These are phyloP conservation scores for Psittacula cyanocephala DNA, from an alignment of 2,113 vertebrate species.

Conservation along the genomic window DNA sequence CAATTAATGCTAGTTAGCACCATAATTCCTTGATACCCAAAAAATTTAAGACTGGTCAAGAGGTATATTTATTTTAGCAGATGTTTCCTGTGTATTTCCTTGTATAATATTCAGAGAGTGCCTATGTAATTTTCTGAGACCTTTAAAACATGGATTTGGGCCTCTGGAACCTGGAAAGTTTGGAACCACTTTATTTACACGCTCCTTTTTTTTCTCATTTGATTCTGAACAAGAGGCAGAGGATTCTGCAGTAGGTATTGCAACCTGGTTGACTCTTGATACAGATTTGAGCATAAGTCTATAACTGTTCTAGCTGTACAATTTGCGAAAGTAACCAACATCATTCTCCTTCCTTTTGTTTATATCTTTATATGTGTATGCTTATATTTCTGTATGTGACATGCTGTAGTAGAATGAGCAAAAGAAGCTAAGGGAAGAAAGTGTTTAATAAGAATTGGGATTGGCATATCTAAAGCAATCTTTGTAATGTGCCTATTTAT, in stretches of 20 bases:
- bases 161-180: background rate
- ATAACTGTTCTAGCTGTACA: background rate
- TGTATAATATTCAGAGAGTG: background rate
- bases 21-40: background rate
- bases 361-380: background rate
- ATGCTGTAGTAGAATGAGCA: background rate
- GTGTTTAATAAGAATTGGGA: background rate
- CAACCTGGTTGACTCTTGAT: background rate
- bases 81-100: background rate
- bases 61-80: background rate
- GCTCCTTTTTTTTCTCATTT: accelerated
- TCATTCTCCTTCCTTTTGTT: background rate
- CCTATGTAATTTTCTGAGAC: background rate
- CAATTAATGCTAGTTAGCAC: background rate
- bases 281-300: background rate
- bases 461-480: background rate
- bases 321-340: background rate
- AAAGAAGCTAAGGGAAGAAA: background rate
- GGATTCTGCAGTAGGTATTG: background rate
- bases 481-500: background rate
- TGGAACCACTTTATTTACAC: background rate
- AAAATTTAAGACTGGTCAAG: background rate
- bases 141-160: background rate
- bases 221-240: background rate
- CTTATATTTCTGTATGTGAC: background rate